Evolutionary conservation across 2,888 invertebrate genomes (phyloP).

Genomic region (Bombylius major): DNA sequence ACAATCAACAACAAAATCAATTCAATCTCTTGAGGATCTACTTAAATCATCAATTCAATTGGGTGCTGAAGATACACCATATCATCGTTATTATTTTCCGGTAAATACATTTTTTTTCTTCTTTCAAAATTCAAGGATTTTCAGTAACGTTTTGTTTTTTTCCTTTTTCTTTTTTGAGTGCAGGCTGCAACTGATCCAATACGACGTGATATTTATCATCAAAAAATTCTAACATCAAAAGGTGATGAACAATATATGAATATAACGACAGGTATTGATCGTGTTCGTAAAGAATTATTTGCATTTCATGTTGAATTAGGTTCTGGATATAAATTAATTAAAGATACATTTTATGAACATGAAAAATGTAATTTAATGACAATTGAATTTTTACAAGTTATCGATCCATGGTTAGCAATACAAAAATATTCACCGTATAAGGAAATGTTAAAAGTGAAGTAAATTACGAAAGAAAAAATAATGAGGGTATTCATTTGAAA

Average conservation of each 20-base stretch:
- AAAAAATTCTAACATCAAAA: conserved; percentile 40
- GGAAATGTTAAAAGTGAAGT: conserved; percentile 33
- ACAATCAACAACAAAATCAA: conserved; percentile 50
- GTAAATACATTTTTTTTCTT: background rate
- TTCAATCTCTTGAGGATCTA: conserved; percentile 45
- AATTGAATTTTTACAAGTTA: conserved; percentile 26
- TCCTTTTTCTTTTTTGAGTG: too few species aligned
- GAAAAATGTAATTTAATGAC: conserved; percentile 20
- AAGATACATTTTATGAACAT: conserved; percentile 18
- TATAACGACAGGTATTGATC: conserved; percentile 40
- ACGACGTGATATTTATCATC: conserved; percentile 39
- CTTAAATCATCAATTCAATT: conserved; percentile 47
- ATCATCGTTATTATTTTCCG: conserved; percentile 49
- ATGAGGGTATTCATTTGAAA: too few species aligned
- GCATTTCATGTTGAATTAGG: conserved; percentile 18
- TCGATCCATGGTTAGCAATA: conserved; percentile 28
- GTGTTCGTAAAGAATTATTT: conserved; percentile 28
- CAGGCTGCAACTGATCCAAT: conserved; percentile 31
- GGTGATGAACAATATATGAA: conserved; percentile 35
- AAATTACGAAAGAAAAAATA: conserved; percentile 5
- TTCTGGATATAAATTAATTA: conserved; percentile 14
- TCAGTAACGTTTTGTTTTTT: background rate
- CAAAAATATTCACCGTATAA: conserved; percentile 30
- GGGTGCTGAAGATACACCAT: conserved; percentile 49
- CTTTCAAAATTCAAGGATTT: background rate